Percentiles rank a stretch among this genome's conserved stretches.
phyloP scores from a whole-genome alignment of 2,113 vertebrate genomes.

The Corvus cornix region DNA sequence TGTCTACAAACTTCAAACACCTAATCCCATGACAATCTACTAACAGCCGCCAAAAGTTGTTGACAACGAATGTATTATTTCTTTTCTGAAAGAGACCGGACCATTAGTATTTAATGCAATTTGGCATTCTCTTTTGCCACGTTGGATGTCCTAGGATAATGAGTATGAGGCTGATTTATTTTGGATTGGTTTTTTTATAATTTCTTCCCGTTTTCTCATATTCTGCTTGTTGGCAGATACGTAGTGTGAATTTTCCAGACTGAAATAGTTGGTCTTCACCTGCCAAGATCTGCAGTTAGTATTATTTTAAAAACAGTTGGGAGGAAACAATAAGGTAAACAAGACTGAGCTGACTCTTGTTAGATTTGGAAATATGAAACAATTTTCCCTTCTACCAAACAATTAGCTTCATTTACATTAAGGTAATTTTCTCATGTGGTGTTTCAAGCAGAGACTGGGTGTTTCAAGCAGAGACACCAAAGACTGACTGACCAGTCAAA shows the following conservation, averaged over 20 bases:
- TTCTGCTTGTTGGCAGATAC: not conserved
- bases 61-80: not conserved
- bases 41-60: not conserved
- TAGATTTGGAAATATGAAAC: not conserved
- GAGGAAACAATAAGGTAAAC: not conserved
- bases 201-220: not conserved
- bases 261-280: not conserved
- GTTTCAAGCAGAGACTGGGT: not conserved
- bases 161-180: not conserved
- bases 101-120: not conserved
- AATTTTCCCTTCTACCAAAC: not conserved
- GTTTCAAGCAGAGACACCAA: not conserved
- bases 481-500: not conserved
- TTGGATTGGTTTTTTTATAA: not conserved
- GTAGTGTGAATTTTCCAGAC: not conserved
- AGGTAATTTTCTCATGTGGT: not conserved
- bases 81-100: not conserved
- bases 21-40: not conserved
- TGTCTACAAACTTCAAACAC: not conserved
- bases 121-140: not conserved
- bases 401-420: not conserved
- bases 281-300: not conserved
- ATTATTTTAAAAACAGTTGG: not conserved
- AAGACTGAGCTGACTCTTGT: not conserved
- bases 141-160: not conserved